These are phyloP conservation scores for Nephila pilipes DNA, from an alignment of 1,140 invertebrate species.

Conservation along the genomic window DNA sequence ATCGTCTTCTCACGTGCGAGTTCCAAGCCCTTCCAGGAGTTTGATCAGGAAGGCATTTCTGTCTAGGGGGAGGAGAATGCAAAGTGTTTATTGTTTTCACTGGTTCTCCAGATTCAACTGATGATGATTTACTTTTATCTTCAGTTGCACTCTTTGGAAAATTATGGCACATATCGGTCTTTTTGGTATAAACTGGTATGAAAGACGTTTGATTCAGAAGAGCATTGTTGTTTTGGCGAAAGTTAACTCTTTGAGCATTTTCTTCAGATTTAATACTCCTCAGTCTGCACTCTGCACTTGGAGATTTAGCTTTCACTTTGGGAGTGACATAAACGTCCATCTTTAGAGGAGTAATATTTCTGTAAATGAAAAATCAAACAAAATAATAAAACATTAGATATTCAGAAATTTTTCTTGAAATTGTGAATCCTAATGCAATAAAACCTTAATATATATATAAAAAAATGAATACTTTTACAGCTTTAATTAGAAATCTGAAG, in stretches of 20 bases:
- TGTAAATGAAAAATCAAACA: conserved; percentile 14
- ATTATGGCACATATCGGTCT: conserved; percentile 67
- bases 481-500: no score
- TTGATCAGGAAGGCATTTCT: conserved; percentile 30
- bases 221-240: conserved; percentile 71
- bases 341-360: conserved; percentile 21
- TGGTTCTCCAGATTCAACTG: neutral
- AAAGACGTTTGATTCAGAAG: conserved; percentile 62
- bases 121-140: neutral
- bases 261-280: conserved; percentile 41
- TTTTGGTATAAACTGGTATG: conserved; percentile 72
- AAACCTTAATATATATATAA: no score
- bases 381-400: no score
- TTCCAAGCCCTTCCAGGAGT: neutral
- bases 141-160: conserved; percentile 30
- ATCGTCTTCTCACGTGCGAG: conserved; percentile 49
- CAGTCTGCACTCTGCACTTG: neutral
- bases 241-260: conserved; percentile 59
- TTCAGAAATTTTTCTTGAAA: no score
- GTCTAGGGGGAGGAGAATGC: conserved; percentile 35
- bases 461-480: no score
- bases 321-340: conserved; percentile 57
- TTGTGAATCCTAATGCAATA: no score
- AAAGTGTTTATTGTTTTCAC: conserved; percentile 5
- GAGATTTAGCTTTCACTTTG: conserved; percentile 31